Evolutionary conservation across 2,888 invertebrate species (phyloP), one percentile per base, ranked within the genome.

Genomic region (Caenorhabditis japonica): DNA sequence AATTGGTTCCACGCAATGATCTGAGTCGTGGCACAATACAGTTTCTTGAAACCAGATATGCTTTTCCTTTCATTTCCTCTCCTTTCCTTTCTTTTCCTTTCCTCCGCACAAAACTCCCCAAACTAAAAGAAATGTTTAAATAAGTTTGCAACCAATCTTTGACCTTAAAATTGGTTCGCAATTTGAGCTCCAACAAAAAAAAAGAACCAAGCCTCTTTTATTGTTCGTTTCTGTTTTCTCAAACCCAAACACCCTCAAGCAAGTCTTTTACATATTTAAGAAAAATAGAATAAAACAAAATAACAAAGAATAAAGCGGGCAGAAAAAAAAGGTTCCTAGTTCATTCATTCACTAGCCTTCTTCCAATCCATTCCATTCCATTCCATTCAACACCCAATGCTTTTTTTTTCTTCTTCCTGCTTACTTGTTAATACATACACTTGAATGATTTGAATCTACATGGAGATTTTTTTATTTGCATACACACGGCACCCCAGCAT

Each of bases 21-120:
- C n/a, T n/a, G n/a, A n/a, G n/a, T n/a, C n/a, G 47, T 17, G 38
- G 25, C 41, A 64, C 64, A 46, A 41, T 55, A 47, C 36, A n/a
- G n/a, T 55, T 43, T 43, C 56, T 53, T 55, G 64, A 64, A 64
- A 64, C 49, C 39, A 64, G 64, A 64, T 64, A 64, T n/a, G n/a
- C n/a, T n/a, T n/a, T n/a, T n/a, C n/a, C n/a, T 55, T 55, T 52
- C n/a, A n/a, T n/a, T n/a, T n/a, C n/a, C n/a, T n/a, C n/a, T n/a
- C n/a, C n/a, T n/a, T n/a, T n/a, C n/a, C 44, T 33, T 47, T 33
- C 49, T 60, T 49, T 21, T 33, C 19, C 15, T 23, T 41, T 39
- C 41, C 30, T 41, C 41, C 19, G 30, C 49, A 49, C 41, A 49
- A 27, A 60, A 46, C 58, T 58, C 46, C 21, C 38, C 46, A 19